Conservation (phyloP, 2,113 vertebrate genomes). For the Archocentrus centrarchus region DNA sequence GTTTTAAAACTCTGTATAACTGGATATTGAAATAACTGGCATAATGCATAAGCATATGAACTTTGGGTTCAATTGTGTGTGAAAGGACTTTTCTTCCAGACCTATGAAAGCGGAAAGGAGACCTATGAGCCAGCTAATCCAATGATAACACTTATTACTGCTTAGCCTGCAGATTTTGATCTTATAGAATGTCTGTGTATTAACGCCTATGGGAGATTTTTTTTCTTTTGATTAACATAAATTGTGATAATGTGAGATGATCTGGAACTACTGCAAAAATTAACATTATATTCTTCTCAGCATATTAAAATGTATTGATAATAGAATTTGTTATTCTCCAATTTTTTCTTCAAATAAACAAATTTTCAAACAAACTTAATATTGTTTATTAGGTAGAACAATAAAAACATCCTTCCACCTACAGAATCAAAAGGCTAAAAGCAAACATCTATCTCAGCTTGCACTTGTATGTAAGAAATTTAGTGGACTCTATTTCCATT, state of each 20-base stretch:
- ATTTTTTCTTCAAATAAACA: too few species aligned
- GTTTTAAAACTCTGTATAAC: constrained; percentile 38
- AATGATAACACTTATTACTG: constrained; percentile 66
- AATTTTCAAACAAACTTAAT: too few species aligned
- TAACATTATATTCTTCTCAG: not conserved
- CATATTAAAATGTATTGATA: too few species aligned
- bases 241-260: too few species aligned
- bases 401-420: too few species aligned
- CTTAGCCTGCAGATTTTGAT: constrained; percentile 56
- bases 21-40: constrained; percentile 52
- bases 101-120: constrained; percentile 58
- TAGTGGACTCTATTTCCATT: constrained; percentile 65
- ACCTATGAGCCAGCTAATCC: constrained; percentile 70
- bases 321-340: too few species aligned
- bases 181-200: constrained; percentile 39
- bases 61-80: constrained; percentile 65
- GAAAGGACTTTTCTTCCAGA: constrained; percentile 66
- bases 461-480: constrained; percentile 70
- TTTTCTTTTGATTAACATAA: not conserved
- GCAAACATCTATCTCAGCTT: constrained; percentile 29
- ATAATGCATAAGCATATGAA: constrained; percentile 60
- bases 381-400: too few species aligned
- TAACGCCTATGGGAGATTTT: not conserved
- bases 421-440: constrained; percentile 32
- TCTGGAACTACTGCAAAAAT: not conserved